Evolutionary conservation across 2,797 vertebrate genomes (phyloP), one percentile per base, ranked within the genome.

Genomic region (Mionectes olivaceus): DNA sequence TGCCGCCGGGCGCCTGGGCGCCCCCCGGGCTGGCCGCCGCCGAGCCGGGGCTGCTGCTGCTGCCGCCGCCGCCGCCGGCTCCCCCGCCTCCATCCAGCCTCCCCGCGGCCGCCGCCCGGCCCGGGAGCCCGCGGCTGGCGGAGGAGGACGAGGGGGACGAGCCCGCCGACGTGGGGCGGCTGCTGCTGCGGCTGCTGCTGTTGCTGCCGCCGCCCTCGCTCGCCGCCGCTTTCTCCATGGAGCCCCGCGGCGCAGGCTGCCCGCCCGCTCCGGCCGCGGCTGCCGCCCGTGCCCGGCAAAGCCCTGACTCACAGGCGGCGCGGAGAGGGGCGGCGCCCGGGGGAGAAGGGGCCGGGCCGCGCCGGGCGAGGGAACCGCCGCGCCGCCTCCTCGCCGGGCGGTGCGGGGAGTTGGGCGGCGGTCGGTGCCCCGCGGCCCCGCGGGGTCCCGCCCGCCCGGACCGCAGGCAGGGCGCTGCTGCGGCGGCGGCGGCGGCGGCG

Each of bases 131-230:
- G 53, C 96, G 95, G 59, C 96, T 82, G 52, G 90, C 75, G 12
- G 96, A 96, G 57, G 94, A 94, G 15, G 94, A 95, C 52, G 97
- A 97, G 79, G 98, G 98, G 32, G 98, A 98, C 23, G 98, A 98
- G 24, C 97, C 98, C 21, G 97, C 98, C 77, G 98, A 98, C 43
- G 98, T 96, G 90, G 98, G 98, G 47, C 98, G 97, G 95, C 97
- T 98, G 94, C 98, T 98, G 94, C 98, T 98, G 86, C 98, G 97
- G 91, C 98, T 98, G 93, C 98, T 98, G 95, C 98, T 97, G 79
- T 97, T 61, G 74, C 97, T 97, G 87, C 96, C 93, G n/a, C 97
- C 97, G 19, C 96, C 77, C 63, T 94, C 91, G 71, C 74, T 41
- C 63, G 7, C 77, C 53, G 90, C 90, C 83, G 95, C 86, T 93